A percentile compares a stretch with the other conserved stretches of the same genome.
These are phyloP conservation scores for Pampusana beccarii DNA, from an alignment of 2,113 vertebrate species.

Conservation along the genomic window DNA sequence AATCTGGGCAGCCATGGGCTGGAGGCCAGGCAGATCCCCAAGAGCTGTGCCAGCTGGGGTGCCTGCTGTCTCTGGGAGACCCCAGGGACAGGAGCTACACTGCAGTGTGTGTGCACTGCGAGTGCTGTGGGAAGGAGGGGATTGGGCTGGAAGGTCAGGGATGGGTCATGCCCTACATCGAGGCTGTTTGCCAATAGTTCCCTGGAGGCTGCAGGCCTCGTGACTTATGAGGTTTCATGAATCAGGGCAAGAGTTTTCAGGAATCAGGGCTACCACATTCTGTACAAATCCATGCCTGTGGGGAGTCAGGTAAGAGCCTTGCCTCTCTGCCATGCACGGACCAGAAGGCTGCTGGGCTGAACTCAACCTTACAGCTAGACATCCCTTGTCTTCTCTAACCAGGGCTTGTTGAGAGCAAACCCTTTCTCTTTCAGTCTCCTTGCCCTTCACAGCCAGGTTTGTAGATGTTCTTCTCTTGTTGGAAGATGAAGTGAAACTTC, in stretches of 20 bases:
- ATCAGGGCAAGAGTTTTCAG: not conserved
- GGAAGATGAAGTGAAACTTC: too few species aligned
- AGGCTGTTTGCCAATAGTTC: fast-evolving
- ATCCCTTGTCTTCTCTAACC: too few species aligned
- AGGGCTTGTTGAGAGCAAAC: too few species aligned
- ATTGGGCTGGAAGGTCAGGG: fast-evolving
- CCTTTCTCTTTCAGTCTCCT: too few species aligned
- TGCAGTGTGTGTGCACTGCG: not conserved
- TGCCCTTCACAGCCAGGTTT: too few species aligned
- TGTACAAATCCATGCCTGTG: too few species aligned
- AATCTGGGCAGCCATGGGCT: not conserved
- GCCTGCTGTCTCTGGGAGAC: not conserved
- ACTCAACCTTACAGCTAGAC: too few species aligned
- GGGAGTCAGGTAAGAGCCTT: too few species aligned
- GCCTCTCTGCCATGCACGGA: too few species aligned
- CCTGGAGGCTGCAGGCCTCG: not conserved
- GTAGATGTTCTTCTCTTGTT: too few species aligned
- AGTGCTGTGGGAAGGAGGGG: fast-evolving
- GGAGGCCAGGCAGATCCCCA: fast-evolving
- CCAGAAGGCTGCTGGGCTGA: too few species aligned
- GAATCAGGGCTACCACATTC: not conserved
- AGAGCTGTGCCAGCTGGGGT: not conserved
- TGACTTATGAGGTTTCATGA: not conserved
- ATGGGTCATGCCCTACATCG: not conserved
- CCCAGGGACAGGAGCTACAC: fast-evolving